A percentile compares a stretch with the other conserved stretches of the same genome.
Conservation (phyloP, 2,888 invertebrate species). For the Drosophila koepferae region DNA sequence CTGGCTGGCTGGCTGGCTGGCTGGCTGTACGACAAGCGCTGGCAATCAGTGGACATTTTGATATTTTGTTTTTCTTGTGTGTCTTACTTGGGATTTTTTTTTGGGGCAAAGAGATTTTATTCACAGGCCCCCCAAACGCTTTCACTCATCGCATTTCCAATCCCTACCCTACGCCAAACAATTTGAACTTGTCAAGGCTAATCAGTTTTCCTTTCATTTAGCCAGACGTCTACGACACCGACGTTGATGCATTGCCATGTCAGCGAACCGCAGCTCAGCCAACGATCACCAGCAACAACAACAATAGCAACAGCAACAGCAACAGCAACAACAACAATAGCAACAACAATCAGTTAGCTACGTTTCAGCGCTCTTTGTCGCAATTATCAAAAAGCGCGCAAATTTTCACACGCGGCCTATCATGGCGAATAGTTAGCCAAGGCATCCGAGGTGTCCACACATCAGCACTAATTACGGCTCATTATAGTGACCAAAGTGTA, state of each 20-base stretch:
- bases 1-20: conserved; percentile 26
- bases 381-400: conserved; percentile 80
- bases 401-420: conserved; percentile 73
- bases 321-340: background rate
- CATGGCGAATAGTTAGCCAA: conserved; percentile 48
- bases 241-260: conserved; percentile 73
- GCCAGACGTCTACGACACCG: conserved; percentile 69
- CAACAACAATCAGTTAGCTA: conserved; percentile 14
- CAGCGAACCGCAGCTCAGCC: conserved; percentile 25
- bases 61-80: conserved; percentile 51
- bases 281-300: conserved; percentile 3
- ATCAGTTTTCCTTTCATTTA: conserved; percentile 78
- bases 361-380: conserved; percentile 41
- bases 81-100: conserved; percentile 2
- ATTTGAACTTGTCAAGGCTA: conserved; percentile 77
- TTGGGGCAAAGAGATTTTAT: conserved; percentile 38
- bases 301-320: background rate
- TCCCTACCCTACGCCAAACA: conserved; percentile 56
- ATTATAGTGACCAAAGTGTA: conserved; percentile 81
- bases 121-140: conserved; percentile 46
- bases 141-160: conserved; percentile 58
- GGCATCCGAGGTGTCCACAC: conserved; percentile 61
- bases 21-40: conserved; percentile 67
- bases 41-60: conserved; percentile 81
- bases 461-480: conserved; percentile 79